Evolutionary conservation across 2,888 invertebrate species (phyloP).

Genomic region (Neoascia interrupta): DNA sequence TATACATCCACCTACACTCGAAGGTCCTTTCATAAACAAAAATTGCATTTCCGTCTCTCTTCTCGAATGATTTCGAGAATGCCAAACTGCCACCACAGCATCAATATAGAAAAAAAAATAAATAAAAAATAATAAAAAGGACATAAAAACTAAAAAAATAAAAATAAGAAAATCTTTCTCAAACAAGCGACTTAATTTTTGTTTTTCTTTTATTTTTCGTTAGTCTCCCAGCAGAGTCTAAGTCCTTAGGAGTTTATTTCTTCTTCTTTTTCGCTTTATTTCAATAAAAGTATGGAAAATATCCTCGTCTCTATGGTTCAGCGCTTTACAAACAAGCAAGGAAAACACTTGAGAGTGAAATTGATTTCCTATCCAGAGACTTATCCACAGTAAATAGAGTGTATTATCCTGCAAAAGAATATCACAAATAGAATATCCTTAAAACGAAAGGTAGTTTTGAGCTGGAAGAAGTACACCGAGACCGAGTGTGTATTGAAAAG

Average conservation of each 20-base stretch:
- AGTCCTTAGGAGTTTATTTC: constrained; percentile 30
- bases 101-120: not conserved
- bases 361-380: constrained; percentile 40
- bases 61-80: constrained; percentile 20
- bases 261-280: too few relatives aligned
- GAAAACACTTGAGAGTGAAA: constrained; percentile 43
- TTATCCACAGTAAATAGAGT: constrained; percentile 4
- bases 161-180: too few relatives aligned
- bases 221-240: too few relatives aligned
- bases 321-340: constrained; percentile 19
- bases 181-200: too few relatives aligned
- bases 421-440: constrained; percentile 14
- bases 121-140: not conserved
- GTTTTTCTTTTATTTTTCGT: not conserved
- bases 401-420: constrained; percentile 31
- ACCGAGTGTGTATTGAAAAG: not conserved
- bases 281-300: constrained; percentile 29
- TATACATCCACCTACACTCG: not conserved
- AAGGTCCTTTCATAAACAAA: constrained; percentile 18
- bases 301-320: not conserved
- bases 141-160: too few relatives aligned
- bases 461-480: not conserved
- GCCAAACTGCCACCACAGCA: constrained; percentile 23
- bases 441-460: not conserved
- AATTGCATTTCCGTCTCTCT: constrained; percentile 16